phyloP scores from a whole-genome alignment of 2,888 invertebrate species.

The Venusia cambrica region DNA sequence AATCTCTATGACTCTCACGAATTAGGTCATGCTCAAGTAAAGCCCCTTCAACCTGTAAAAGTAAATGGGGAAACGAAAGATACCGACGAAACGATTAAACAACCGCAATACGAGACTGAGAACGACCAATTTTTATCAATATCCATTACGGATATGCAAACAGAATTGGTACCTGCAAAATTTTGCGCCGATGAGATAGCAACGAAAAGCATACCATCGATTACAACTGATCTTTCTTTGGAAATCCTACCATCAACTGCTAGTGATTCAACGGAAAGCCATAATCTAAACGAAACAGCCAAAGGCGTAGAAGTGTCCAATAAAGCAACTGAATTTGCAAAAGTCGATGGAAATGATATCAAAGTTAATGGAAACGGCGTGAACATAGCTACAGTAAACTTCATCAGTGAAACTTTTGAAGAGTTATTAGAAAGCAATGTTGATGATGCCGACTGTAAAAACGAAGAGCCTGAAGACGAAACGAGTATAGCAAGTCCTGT shows the following conservation, averaged over 20 bases:
- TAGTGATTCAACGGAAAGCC: no score
- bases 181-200: neutral
- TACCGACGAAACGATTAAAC: no score
- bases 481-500: constrained; percentile 24
- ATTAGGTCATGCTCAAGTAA: no score
- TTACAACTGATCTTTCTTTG: no score
- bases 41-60: no score
- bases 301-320: neutral
- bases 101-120: no score
- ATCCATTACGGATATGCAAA: constrained; percentile 2
- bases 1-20: constrained; percentile 45
- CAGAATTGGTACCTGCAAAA: constrained; percentile 6
- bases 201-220: no score
- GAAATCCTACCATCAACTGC: no score
- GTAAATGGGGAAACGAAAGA: no score
- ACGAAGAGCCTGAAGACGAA: constrained; percentile 25
- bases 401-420: constrained; percentile 66
- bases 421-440: constrained; percentile 72
- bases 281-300: constrained; percentile 3
- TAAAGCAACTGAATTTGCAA: constrained; percentile 8
- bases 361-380: constrained; percentile 61
- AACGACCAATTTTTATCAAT: no score
- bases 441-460: constrained; percentile 59
- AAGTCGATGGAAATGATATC: constrained; percentile 55
- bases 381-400: constrained; percentile 65